Conservation (phyloP, 2,888 invertebrate genomes). For the Orgyia antiqua region DNA sequence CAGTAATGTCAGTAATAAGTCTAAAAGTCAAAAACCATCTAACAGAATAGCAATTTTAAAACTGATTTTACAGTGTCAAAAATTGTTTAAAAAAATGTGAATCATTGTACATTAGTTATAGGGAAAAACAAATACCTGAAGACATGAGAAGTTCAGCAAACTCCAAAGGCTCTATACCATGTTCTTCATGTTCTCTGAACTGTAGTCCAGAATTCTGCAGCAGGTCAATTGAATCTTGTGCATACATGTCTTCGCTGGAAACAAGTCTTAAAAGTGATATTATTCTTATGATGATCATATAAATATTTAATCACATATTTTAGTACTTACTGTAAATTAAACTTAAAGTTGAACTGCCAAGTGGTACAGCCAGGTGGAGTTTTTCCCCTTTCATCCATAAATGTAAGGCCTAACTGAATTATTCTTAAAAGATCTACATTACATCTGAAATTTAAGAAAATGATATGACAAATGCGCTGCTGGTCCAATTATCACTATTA, state of each 20-base stretch:
- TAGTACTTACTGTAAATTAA: conserved; percentile 91
- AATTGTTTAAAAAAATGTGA: no score
- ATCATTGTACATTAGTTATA: no score
- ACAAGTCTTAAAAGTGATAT: conserved; percentile 13
- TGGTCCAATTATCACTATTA: no score
- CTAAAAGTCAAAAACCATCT: no score
- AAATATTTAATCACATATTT: conserved; percentile 1
- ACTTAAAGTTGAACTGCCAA: conserved; percentile 99
- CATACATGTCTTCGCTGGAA: conserved; percentile 97
- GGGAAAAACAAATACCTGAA: conserved; percentile 81
- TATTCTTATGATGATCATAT: conserved; percentile 7
- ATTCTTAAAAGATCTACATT: conserved; percentile 98
- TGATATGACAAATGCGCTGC: no score
- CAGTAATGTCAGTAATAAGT: no score
- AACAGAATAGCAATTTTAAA: no score
- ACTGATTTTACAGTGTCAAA: no score
- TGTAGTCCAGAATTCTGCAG: conserved; percentile 97
- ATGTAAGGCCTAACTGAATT: conserved; percentile 97
- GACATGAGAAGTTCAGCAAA: conserved; percentile 99
- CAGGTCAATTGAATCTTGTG: conserved; percentile 98
- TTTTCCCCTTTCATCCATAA: conserved; percentile 98
- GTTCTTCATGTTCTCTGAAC: conserved; percentile 98
- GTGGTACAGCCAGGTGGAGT: conserved; percentile 95
- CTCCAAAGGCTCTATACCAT: conserved; percentile 97
- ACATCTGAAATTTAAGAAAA: conserved; percentile 76